Evolutionary conservation across 1,140 invertebrate genomes (phyloP), one percentile per base, ranked within the genome.

Genomic region (Drosophila asahinai): DNA sequence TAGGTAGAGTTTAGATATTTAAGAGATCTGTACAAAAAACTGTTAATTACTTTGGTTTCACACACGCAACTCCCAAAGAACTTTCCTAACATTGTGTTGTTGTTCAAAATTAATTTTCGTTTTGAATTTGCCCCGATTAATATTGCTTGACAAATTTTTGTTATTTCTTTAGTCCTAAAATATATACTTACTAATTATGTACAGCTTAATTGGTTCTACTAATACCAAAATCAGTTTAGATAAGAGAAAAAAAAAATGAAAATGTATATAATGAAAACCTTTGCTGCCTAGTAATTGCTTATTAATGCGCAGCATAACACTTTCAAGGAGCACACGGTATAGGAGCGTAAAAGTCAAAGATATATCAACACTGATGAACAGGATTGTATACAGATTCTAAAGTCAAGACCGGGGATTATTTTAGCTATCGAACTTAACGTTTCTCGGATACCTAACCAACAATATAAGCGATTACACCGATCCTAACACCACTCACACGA

Each of bases 291-390:
- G 81, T 81, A 87, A 89, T 75, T 79, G 84, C 84, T 83, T 87
- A 83, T 75, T 89, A 87, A 87, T 89, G 83, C 83, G 73, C 73
- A 55, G 83, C 83, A 60, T 71, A 89, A 78, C 60, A 78, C 60
- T 14, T 5, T 38, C 40, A 36, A 48, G 52, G 25, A 68, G 38
- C 54, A 49, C 27, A 51, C 40, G 36, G 22, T 43, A 48, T 42
- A 33, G 8, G 14, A 33, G 58, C 8, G 5, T 12, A 19, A 15
- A 22, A 70, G 40, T 45, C 43, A 57, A 36, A 66, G n/a, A 62
- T 79, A 36, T 60, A 72, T 40, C 43, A 36, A 52, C 19, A 48
- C 9, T 30, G 47, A 42, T 43, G 17, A 40, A 15, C 38, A 30
- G 17, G 14, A 52, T 62, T 62, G 30, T 15, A 9, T 22, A 33